A percentile compares a stretch with the other conserved stretches of the same genome.
Conservation (phyloP, 2,888 invertebrate species). For the Eretmocerus hayati region DNA sequence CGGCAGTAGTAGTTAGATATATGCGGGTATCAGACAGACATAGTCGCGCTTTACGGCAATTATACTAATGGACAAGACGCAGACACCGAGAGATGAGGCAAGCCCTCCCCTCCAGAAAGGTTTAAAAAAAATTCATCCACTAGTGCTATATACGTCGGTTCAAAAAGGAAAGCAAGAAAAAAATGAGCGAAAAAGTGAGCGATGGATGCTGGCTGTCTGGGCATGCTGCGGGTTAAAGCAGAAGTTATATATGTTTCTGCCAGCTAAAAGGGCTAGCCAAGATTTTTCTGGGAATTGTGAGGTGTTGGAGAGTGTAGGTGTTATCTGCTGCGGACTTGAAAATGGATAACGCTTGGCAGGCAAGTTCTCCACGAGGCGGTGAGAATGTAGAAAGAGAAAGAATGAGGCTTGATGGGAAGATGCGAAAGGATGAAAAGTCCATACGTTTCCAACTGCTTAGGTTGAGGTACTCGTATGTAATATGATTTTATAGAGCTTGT, state of each 20-base stretch:
- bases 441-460: too few relatives aligned
- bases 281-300: not conserved
- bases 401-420: not conserved
- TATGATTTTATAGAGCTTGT: too few relatives aligned
- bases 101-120: too few relatives aligned
- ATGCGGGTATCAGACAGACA: slow-evolving; percentile 30
- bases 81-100: too few relatives aligned
- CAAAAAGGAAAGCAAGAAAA: too few relatives aligned
- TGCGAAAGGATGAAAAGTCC: too few relatives aligned
- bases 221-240: not conserved
- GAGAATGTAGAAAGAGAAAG: not conserved
- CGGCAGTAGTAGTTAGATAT: too few relatives aligned
- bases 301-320: not conserved
- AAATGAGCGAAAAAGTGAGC: too few relatives aligned
- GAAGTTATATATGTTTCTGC: not conserved
- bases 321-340: not conserved
- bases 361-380: not conserved
- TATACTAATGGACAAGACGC: slow-evolving; percentile 44
- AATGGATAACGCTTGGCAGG: not conserved
- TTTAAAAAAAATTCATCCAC: too few relatives aligned
- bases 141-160: too few relatives aligned
- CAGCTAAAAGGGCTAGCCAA: not conserved
- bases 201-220: too few relatives aligned
- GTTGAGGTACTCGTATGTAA: too few relatives aligned
- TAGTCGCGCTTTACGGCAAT: slow-evolving; percentile 38